Conservation (phyloP, 2,888 invertebrate genomes). For the Eristalinus aeneus region DNA sequence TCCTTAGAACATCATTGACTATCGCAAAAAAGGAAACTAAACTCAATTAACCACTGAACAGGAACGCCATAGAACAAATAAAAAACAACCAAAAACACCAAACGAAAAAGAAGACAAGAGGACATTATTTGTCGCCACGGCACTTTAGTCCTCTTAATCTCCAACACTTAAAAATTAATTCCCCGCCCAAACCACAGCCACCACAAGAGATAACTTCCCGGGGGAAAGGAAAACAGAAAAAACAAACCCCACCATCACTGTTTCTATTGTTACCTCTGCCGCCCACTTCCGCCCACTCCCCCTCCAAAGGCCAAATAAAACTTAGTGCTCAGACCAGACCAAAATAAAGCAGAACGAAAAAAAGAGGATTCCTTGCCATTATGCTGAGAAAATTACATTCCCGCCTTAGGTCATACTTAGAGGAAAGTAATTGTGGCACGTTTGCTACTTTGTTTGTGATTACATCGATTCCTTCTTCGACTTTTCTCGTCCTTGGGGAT, state of each 20-base stretch:
- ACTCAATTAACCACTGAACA: conserved; percentile 35
- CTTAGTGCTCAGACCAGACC: neutral
- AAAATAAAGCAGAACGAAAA: conserved; percentile 19
- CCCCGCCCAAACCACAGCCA: conserved; percentile 29
- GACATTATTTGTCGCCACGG: conserved; percentile 64
- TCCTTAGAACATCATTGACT: conserved; percentile 42
- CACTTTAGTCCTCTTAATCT: conserved; percentile 67
- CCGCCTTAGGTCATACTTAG: conserved; percentile 56
- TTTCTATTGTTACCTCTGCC: conserved; percentile 46
- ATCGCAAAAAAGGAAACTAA: conserved; percentile 30
- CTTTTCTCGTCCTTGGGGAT: neutral
- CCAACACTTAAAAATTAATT: conserved; percentile 70
- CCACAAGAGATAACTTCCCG: conserved; percentile 43
- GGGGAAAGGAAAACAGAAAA: neutral
- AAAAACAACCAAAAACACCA: neutral
- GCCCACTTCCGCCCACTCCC: conserved; percentile 27
- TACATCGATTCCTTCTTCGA: conserved; percentile 36
- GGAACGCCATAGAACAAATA: neutral
- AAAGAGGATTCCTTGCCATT: conserved; percentile 61
- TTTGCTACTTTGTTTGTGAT: conserved; percentile 59
- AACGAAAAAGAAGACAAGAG: conserved; percentile 26
- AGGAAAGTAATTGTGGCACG: conserved; percentile 63
- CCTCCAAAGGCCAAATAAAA: conserved; percentile 12
- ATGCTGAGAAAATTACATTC: conserved; percentile 63
- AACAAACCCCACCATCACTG: conserved; percentile 23